Base-by-base conservation (phyloP, 2,888 invertebrate species). In the Cacoxenus indagator region DNA sequence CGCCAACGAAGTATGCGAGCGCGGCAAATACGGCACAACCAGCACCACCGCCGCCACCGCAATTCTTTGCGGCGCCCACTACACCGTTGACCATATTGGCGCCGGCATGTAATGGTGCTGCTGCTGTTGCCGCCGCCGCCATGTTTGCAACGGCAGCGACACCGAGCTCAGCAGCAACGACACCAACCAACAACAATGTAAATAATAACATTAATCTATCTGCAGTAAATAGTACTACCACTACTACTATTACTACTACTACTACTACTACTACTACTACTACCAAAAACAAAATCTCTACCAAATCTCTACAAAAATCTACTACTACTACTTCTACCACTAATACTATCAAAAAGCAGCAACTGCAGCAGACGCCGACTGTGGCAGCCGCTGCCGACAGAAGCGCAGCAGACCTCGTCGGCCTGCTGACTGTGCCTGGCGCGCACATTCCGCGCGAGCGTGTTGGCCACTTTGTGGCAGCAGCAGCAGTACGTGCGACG, bases 121-220 rank as follows among this genome's bases (percentile, higher is more conserved):
- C 84, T 67, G 83, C 84, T 26, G 82, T 83, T 70, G 84, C 83
- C 55, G 83, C 81, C 59, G 67, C 65, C 67, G 76, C 82, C 64
- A 77, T 83, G 78, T 84, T 81, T 75, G 84, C 84, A 46, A 79
- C 84, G 68, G 80, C 85, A 57, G 81, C 83, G 67, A 76, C 82
- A 66, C 84, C 82, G 68, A 82, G 76, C 65, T 83, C 77, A 51
- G 83, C 81, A 73, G 83, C 81, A 65, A 83, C 83, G 27, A 83
- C 84, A 64, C 83, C 85, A 74, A 85, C 80, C 86, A 83, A 82
- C 82, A 87, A 82, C 76, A 82, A 87, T 87, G 87, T 87, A 87
- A 87, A 87, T 87, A 87, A 85, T 84, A 85, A 82, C 85, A 83
- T 85, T 86, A 86, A 85, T 87, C 86, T 86, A 87, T 84, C 85